Base-by-base conservation (phyloP, 2,797 vertebrate genomes). In the Myoxocephalus aenaeus region DNA sequence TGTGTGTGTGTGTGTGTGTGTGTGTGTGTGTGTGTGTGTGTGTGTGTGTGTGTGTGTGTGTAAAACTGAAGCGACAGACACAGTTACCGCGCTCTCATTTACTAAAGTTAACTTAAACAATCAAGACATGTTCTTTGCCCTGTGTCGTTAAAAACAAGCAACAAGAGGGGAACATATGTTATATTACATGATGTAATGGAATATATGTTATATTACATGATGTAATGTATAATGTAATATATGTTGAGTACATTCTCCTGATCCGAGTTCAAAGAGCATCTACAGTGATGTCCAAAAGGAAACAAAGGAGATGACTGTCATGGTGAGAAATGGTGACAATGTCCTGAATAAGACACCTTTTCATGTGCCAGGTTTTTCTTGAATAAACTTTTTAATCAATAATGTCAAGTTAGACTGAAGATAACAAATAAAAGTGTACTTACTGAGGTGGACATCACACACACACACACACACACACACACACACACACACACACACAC, bases 1-100 rank as follows among this genome's bases (percentile, higher is more conserved):
- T 59, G 57, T 59, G 34, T 59, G 57, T 59, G 57, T 59, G 34
- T 59, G 57, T 59, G 57, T 59, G 34, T 59, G 57, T 59, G 32
- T 59, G 34, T 59, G 57, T 36, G 57, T 36, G 34, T 36, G 57
- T 36, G 57, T 59, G 20, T 36, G 57, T 59, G 34, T 59, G 34
- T 59, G 57, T 59, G 32, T 59, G 34, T 59, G 32, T 59, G 56
- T 58, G 32, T 58, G 40, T 57, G 54, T 57, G 29, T 27, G 25
- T 27, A 32, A 32, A 29, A 29, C 18, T 48, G 17, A 65, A 20
- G 11, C 11, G 46, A 1, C 38, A 36, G 65, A 40, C 9, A 53
- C 34, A 53, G 32, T 38, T 38, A 17, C 22, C 61, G 11, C 14
- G 13, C 59, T 42, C 4, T 42, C n/a, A 22, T 62, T 62, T 62